Evolutionary conservation across 30 jellyfish, hydroid and myxozoan species (phyloP), one percentile per base, ranked within the genome.

Genomic region (Phacellophora camtschatica): DNA sequence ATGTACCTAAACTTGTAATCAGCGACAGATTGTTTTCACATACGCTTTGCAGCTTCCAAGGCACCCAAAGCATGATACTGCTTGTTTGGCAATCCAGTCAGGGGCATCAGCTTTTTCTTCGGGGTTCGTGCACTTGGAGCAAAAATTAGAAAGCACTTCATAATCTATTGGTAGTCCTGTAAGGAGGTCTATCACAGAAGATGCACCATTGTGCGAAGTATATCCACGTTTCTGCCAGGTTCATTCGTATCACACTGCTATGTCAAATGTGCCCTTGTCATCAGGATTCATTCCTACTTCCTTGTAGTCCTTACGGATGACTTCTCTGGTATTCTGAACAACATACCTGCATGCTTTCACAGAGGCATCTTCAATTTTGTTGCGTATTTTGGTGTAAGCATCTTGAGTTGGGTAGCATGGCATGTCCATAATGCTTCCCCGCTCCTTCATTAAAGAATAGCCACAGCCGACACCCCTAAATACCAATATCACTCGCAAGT

Each of bases 391-490:
- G 55, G 85, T 18, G 32, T 28, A 43, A 2, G 81, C 1, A 46
- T 46, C 46, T 16, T 71, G 85, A 43, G 41, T 43, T 27, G 48
- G 61, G 29, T 23, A 19, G 31, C 31, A 22, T 10, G 74, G 85
- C 50, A 71, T 43, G 82, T 71, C 48, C 43, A 67, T 67, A 8
- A 49, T 28, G 4, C 75, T 35, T 19, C 85, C 45, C 85, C 76
- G 48, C 15, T 71, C 75, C 7, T 71, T 71, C 35, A 71, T 46
- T 28, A 81, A 15, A 7, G 64, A 5, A 32, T 22, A 43, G 9
- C 82, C 85, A 71, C 78, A 43, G n/a, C 77, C 85, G 0, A 71
- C 8, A 24, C 61, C 76, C 20, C 73, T 27, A 29, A 51, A 71
- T 20, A 81, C 27, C 29, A 71, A 15, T 12, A 19, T 18, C 10